Evolutionary conservation across 2,888 invertebrate species (phyloP), one percentile per base, ranked within the genome.

Genomic region (Capitulum mitella): DNA sequence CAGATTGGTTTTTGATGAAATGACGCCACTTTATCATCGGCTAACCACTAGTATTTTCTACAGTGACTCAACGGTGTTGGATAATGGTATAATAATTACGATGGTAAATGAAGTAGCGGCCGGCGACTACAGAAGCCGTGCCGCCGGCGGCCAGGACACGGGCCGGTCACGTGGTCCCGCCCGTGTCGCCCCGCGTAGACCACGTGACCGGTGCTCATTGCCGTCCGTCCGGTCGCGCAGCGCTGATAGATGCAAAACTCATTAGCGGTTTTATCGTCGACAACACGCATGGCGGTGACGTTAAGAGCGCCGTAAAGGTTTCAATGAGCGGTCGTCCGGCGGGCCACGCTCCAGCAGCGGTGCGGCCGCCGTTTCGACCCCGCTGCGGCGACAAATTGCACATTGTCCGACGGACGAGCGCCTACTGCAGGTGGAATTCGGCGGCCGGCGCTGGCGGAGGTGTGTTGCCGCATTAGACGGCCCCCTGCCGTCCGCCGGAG

Each of bases 1-100:
- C 70, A 70, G 70, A 70, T 70, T 70, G 70, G 37, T 70, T 70
- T 70, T 40, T 70, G 70, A 70, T 70, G 70, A 40, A 70, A 70
- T 40, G 70, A 29, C 70, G 70, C 37, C 40, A 70, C 70, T 70
- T 40, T 40, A 70, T 70, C 70, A 70, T 70, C 70, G 40, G 70
- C 70, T 70, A 70, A 70, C 29, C 70, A 70, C 70, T 26, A 26
- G 70, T 29, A 40, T 40, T 70, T 70, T 70, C 70, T 70, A 40
- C 70, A 70, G 37, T 70, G 70, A 70, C 70, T 70, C 70, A 70
- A 70, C 70, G 37, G 37, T 37, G 70, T 26, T 40, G 70, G 37
- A 70, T 70, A 70, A 70, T 70, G 70, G 70, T 22, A 40, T 70
- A 70, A 37, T 70, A 40, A 70, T 40, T 26, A 70, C 70, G 26